phyloP scores from a whole-genome alignment of 1,140 invertebrate genomes.

The Prorops nasuta region DNA sequence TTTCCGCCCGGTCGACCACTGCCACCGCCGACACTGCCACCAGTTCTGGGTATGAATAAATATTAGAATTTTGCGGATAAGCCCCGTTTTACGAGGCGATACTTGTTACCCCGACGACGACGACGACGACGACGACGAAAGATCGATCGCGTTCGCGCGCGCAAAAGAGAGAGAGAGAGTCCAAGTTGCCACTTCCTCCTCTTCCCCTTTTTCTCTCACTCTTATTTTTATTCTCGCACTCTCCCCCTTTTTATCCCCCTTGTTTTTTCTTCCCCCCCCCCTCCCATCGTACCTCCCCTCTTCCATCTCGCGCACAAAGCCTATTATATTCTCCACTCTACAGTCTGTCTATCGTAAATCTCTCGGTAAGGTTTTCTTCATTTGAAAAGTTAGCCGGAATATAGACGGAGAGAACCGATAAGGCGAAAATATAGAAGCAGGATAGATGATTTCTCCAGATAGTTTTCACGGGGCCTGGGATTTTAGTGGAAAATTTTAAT shows the following conservation, averaged over 20 bases:
- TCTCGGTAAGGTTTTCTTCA: too few species aligned
- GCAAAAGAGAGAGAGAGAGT: too few species aligned
- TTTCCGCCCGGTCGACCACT: slow-evolving; percentile 45
- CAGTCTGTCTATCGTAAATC: too few species aligned
- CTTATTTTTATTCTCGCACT: slow-evolving; percentile 17
- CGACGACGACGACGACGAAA: slow-evolving; percentile 24
- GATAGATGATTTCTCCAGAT: too few species aligned
- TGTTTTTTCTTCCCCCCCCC: not conserved
- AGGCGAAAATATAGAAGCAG: too few species aligned
- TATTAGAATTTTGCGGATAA: slow-evolving; percentile 55
- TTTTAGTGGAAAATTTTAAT: too few species aligned
- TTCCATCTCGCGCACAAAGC: not conserved
- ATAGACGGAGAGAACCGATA: too few species aligned
- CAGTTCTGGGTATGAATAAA: slow-evolving; percentile 49
- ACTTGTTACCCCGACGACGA: slow-evolving; percentile 43
- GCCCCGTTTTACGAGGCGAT: slow-evolving; percentile 52
- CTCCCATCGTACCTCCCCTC: not conserved
- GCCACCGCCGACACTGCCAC: slow-evolving; percentile 16
- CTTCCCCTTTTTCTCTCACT: slow-evolving; percentile 2
- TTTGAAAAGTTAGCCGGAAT: too few species aligned
- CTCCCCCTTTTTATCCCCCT: slow-evolving; percentile 2
- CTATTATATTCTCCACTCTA: too few species aligned
- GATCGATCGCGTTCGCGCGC: slow-evolving; percentile 42
- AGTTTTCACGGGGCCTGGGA: too few species aligned
- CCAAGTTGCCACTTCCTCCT: not conserved